Evolutionary conservation across 2,888 invertebrate species (phyloP).

Genomic region (Cantharis nigra): DNA sequence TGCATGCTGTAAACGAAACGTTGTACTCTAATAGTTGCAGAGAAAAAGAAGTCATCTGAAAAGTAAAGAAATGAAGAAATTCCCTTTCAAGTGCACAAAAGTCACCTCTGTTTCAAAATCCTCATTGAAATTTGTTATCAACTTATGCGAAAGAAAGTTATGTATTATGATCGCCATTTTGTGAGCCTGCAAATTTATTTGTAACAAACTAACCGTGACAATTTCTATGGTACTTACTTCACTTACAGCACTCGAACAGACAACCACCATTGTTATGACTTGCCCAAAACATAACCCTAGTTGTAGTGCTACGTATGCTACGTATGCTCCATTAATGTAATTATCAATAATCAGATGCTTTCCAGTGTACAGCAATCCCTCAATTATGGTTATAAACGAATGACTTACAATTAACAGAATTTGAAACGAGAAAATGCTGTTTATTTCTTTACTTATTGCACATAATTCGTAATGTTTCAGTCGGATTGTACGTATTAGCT

Average conservation of each 20-base stretch:
- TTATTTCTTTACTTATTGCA: not conserved
- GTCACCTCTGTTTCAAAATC: constrained; percentile 8
- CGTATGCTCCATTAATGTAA: not conserved
- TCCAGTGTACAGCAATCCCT: not conserved
- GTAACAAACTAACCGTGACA: not conserved
- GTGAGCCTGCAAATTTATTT: not conserved
- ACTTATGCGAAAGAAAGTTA: not conserved
- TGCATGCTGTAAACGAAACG: not conserved
- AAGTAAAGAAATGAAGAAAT: not conserved
- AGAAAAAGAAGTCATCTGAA: not conserved
- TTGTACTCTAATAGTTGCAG: not conserved
- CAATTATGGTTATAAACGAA: constrained; percentile 7
- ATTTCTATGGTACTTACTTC: constrained; percentile 2
- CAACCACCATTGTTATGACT: not conserved
- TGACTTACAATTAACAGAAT: constrained; percentile 1
- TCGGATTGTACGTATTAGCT: not conserved
- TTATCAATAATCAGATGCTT: not conserved
- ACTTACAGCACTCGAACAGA: not conserved
- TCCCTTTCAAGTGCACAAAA: not conserved
- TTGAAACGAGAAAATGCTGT: not conserved
- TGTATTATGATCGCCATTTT: constrained; percentile 7
- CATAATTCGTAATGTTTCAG: constrained; percentile 4
- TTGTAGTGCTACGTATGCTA: not conserved
- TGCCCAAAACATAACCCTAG: not conserved
- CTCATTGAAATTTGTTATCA: not conserved